Evolutionary conservation across 2,888 invertebrate genomes (phyloP).

Genomic region (Agonopterix heracliana): DNA sequence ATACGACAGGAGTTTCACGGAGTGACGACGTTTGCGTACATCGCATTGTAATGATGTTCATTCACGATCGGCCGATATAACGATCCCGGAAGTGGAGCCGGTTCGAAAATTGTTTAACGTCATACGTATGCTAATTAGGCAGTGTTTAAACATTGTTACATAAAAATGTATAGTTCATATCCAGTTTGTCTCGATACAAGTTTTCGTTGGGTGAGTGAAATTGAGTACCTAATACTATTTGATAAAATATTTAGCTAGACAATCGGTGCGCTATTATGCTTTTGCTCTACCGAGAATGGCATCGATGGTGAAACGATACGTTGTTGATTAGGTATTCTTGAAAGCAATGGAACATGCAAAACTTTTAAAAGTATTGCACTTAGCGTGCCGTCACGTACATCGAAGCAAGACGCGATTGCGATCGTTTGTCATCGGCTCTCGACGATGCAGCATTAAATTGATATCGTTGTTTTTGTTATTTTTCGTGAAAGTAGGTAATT

Average conservation of each 20-base stretch:
- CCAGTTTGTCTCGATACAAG: slow-evolving; percentile 18
- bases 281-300: no score
- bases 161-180: slow-evolving; percentile 19
- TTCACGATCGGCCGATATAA: slow-evolving; percentile 59
- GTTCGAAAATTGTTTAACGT: slow-evolving; percentile 56
- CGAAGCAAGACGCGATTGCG: neutral
- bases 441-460: neutral
- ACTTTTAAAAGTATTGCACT: no score
- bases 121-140: slow-evolving; percentile 66
- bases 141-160: slow-evolving; percentile 46
- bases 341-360: no score
- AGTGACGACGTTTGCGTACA: slow-evolving; percentile 35
- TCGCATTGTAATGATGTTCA: slow-evolving; percentile 59
- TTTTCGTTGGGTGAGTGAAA: slow-evolving; percentile 19
- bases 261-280: no score
- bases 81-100: slow-evolving; percentile 72
- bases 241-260: no score
- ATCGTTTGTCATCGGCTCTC: slow-evolving; percentile 1
- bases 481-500: slow-evolving; percentile 49
- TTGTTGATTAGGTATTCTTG: neutral
- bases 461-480: slow-evolving; percentile 26
- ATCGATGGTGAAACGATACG: neutral
- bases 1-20: slow-evolving; percentile 28
- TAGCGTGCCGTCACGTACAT: no score
- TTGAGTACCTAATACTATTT: no score